These are phyloP conservation scores for Habroteleia sp. DNA, from an alignment of 2,888 invertebrate genomes.

Conservation along the genomic window DNA sequence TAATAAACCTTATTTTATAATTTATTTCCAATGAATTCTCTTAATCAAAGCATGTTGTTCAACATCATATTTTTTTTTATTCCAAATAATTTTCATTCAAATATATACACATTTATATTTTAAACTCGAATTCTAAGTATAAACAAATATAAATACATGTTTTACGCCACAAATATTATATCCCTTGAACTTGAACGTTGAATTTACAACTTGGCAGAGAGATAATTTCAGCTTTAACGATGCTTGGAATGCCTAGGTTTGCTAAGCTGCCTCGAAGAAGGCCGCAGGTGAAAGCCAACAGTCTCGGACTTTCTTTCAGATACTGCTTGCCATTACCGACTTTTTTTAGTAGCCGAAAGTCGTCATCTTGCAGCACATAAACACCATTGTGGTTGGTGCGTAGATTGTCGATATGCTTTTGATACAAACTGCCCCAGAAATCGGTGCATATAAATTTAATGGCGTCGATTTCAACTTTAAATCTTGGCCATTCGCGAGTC, in stretches of 20 bases:
- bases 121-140: too few relatives aligned
- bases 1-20: too few relatives aligned
- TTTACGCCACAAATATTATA: conserved; percentile 23
- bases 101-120: too few relatives aligned
- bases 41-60: too few relatives aligned
- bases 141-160: too few relatives aligned
- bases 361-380: conserved; percentile 98
- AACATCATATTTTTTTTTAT: too few relatives aligned
- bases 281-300: conserved; percentile 97
- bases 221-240: conserved; percentile 97
- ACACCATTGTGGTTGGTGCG: conserved; percentile 99
- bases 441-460: conserved; percentile 99
- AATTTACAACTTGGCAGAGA: conserved; percentile 96
- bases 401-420: conserved; percentile 98
- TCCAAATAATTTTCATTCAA: too few relatives aligned
- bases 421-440: conserved; percentile 98
- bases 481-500: conserved; percentile 94
- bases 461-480: conserved; percentile 98
- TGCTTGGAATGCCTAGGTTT: conserved; percentile 95
- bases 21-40: too few relatives aligned
- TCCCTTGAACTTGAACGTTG: conserved; percentile 92
- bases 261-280: conserved; percentile 96
- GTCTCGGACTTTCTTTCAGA: conserved; percentile 93
- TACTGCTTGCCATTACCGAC: conserved; percentile 91
- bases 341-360: conserved; percentile 93